Percentiles rank a stretch among this genome's conserved stretches.
Evolutionary conservation across 2,888 invertebrate species (phyloP).

Genomic region (Sceliomorpha sp.): DNA sequence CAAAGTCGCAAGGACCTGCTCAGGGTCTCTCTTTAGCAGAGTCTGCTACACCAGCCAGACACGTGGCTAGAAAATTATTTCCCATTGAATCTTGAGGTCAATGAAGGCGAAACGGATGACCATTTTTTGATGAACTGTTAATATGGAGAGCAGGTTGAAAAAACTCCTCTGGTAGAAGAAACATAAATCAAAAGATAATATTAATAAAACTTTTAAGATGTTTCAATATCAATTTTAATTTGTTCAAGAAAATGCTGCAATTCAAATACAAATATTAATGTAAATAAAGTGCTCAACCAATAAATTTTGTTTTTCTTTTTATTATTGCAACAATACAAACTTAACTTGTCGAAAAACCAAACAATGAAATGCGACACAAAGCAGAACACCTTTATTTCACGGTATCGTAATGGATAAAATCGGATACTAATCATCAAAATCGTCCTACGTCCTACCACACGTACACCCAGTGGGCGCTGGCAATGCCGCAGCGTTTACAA

Average conservation of each 20-base stretch:
- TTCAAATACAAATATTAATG: too few relatives aligned
- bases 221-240: too few relatives aligned
- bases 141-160: constrained; percentile 5
- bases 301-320: too few relatives aligned
- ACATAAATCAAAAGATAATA: too few relatives aligned
- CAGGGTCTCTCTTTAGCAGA: constrained; percentile 30
- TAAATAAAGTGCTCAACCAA: too few relatives aligned
- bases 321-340: too few relatives aligned
- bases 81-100: constrained; percentile 28
- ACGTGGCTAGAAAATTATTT: constrained; percentile 55
- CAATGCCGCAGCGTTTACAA: constrained; percentile 27
- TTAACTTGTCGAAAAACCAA: too few relatives aligned
- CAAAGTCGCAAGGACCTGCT: constrained; percentile 49
- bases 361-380: too few relatives aligned
- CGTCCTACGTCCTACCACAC: constrained; percentile 12
- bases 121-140: background rate
- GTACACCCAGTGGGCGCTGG: constrained; percentile 42
- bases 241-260: too few relatives aligned
- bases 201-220: too few relatives aligned
- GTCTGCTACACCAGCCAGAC: constrained; percentile 23
- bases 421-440: constrained; percentile 45
- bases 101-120: background rate
- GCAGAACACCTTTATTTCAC: constrained; percentile 18
- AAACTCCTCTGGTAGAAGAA: too few relatives aligned
- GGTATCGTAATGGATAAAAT: constrained; percentile 26